Evolutionary conservation across 53 echinoderm and acorn worm species (phyloP).

Genomic region (Zoroaster sp.): DNA sequence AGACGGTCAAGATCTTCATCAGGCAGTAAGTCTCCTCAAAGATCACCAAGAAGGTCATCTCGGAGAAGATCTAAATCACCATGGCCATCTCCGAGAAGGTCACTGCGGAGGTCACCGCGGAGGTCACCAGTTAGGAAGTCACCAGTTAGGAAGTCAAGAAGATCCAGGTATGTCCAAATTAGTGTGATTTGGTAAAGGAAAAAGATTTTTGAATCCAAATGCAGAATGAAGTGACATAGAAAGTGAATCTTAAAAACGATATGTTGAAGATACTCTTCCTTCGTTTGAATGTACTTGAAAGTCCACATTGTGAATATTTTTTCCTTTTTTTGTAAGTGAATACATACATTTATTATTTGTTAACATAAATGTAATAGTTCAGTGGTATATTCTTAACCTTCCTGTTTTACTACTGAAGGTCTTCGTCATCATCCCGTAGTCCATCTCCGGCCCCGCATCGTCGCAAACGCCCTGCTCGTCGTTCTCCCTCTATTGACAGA

Average conservation of each 20-base stretch:
- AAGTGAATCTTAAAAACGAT: too few relatives aligned
- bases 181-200: too few relatives aligned
- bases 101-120: not conserved
- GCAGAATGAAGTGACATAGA: too few relatives aligned
- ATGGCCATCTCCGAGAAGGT: not conserved
- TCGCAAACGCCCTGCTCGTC: constrained; percentile 10
- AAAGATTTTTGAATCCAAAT: too few relatives aligned
- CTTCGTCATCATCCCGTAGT: constrained; percentile 35
- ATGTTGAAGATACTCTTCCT: too few relatives aligned
- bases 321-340: too few relatives aligned
- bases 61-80: too few relatives aligned
- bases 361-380: too few relatives aligned
- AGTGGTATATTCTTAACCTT: too few relatives aligned
- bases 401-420: not conserved
- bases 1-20: constrained; percentile 47
- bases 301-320: too few relatives aligned
- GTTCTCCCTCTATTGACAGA: constrained; percentile 12
- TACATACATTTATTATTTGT: too few relatives aligned
- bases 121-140: not conserved
- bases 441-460: not conserved
- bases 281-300: too few relatives aligned
- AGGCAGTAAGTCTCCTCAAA: constrained; percentile 17
- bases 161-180: constrained; percentile 15
- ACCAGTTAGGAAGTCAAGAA: not conserved
- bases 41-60: not conserved